phyloP scores from a whole-genome alignment of 2,797 vertebrate genomes.

The Pterois miles region DNA sequence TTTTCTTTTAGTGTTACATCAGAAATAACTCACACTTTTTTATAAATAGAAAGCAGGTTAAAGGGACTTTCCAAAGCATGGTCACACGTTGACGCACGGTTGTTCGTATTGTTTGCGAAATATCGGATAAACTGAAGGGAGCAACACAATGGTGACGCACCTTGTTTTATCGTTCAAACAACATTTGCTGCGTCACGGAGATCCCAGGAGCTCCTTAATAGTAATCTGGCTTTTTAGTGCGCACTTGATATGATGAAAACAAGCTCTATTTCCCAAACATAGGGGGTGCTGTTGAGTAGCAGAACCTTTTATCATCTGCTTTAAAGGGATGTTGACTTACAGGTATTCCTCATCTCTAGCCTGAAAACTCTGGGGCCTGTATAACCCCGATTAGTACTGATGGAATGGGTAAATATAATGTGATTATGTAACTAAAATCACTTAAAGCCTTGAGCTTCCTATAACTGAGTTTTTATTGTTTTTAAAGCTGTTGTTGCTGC shows the following conservation, averaged over 20 bases:
- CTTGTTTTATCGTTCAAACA: constrained; percentile 44
- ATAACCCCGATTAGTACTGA: neutral
- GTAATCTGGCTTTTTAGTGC: constrained; percentile 69
- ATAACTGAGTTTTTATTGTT: neutral
- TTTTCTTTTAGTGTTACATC: neutral
- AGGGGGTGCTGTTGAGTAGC: constrained; percentile 67
- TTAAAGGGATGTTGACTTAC: constrained; percentile 49
- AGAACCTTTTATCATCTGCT: constrained; percentile 6
- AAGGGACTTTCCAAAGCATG: constrained; percentile 9
- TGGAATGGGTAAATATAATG: neutral
- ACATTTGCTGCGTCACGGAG: constrained; percentile 70
- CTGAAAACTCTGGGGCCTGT: neutral
- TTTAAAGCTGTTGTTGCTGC: neutral
- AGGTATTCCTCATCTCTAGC: constrained; percentile 25
- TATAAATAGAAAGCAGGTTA: neutral
- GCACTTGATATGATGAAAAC: constrained; percentile 79
- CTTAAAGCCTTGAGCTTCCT: neutral
- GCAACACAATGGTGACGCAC: constrained; percentile 54
- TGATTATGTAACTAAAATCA: neutral
- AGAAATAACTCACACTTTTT: neutral
- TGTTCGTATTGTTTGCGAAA: constrained; percentile 8
- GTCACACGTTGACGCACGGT: neutral
- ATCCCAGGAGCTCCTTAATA: constrained; percentile 51
- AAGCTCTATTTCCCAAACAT: constrained; percentile 34
- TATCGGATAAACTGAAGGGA: constrained; percentile 15